These are phyloP conservation scores for Clarias pachynema DNA, from an alignment of 2,797 vertebrate species.

Conservation along the genomic window DNA sequence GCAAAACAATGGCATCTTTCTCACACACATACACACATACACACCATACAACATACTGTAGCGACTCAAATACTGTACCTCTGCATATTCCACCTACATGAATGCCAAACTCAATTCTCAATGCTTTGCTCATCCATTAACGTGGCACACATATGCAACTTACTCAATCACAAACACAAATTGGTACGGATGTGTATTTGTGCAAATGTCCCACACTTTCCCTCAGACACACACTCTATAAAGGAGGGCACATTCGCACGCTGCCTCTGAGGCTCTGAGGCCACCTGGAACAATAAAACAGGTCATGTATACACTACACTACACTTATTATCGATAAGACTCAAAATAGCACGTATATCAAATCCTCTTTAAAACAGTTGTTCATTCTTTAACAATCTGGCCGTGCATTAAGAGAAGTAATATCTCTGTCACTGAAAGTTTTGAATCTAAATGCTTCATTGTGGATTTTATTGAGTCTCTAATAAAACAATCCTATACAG, in stretches of 20 bases:
- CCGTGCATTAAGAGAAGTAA: neutral
- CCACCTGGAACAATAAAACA: constrained; percentile 64
- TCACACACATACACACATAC: constrained; percentile 48
- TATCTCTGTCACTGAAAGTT: neutral
- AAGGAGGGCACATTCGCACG: constrained; percentile 52
- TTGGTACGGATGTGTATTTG: constrained; percentile 34
- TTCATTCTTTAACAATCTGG: constrained; percentile 4
- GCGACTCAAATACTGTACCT: constrained; percentile 27
- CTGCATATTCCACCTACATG: constrained; percentile 44
- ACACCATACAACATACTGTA: constrained; percentile 53
- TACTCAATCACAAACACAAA: constrained; percentile 50
- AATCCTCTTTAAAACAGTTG: constrained; percentile 29
- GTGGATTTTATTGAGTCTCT: constrained; percentile 4
- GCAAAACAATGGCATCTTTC: constrained; percentile 78
- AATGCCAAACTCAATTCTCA: constrained; percentile 40
- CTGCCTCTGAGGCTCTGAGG: constrained; percentile 40
- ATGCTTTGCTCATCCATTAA: constrained; percentile 31
- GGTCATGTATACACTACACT: constrained; percentile 61
- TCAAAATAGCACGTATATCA: constrained; percentile 56
- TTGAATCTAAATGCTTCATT: neutral
- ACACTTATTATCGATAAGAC: constrained; percentile 57
- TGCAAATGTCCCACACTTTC: constrained; percentile 32
- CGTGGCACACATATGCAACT: constrained; percentile 33
- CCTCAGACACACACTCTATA: constrained; percentile 26
- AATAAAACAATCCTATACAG: constrained; percentile 5